Conservation (phyloP, 2,888 invertebrate species). For the Alsophila aescularia region DNA sequence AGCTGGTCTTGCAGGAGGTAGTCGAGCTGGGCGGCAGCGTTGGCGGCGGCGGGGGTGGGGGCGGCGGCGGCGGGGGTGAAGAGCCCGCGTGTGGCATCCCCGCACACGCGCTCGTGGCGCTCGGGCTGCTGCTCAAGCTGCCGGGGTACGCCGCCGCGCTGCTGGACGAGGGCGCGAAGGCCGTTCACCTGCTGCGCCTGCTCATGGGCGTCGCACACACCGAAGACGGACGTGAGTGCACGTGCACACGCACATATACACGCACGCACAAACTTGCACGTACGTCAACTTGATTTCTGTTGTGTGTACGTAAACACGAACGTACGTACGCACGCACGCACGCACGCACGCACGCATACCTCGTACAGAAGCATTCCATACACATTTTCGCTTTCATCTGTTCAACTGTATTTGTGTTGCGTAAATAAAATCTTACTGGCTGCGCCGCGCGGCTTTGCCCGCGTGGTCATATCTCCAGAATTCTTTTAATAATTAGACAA, state of each 20-base stretch:
- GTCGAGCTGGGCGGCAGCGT: constrained; percentile 62
- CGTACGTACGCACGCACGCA: too few species aligned
- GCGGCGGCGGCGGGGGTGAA: constrained; percentile 68
- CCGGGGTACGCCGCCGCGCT: constrained; percentile 96
- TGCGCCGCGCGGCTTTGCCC: too few species aligned
- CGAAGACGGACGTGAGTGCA: constrained; percentile 91
- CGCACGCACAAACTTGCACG: too few species aligned
- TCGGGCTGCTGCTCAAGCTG: constrained; percentile 94
- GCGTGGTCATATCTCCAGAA: too few species aligned
- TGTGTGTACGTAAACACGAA: too few species aligned
- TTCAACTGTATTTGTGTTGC: too few species aligned
- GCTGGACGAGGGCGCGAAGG: constrained; percentile 92
- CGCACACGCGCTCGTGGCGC: constrained; percentile 95
- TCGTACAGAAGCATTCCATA: too few species aligned
- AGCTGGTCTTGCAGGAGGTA: constrained; percentile 57
- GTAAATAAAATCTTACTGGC: too few species aligned
- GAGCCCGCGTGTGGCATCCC: constrained; percentile 85
- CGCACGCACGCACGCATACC: too few species aligned
- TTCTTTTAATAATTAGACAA: too few species aligned
- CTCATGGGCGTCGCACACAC: constrained; percentile 96
- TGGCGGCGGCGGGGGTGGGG: constrained; percentile 42
- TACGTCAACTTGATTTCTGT: too few species aligned
- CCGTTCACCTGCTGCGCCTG: constrained; percentile 93
- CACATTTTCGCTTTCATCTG: too few species aligned
- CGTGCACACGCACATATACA: background rate